Evolutionary conservation across 2,888 invertebrate species (phyloP), one percentile per base, ranked within the genome.

Genomic region (Euclidia mi): DNA sequence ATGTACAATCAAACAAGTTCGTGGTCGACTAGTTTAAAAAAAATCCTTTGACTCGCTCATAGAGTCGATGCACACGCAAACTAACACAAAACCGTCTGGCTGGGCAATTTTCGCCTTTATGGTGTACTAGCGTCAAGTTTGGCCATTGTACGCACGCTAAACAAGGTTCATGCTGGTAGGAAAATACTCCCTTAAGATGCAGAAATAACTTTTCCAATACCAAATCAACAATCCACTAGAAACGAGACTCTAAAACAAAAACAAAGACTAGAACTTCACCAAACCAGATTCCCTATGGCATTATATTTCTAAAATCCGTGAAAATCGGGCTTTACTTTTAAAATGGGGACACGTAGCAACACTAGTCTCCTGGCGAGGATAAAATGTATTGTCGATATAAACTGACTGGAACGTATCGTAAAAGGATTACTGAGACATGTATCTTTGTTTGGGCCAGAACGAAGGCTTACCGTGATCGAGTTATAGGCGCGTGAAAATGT

Each of bases 301-400:
- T 37, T 17, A 50, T 37, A 42, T 25, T 18, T 42, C 42, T 53
- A 42, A 44, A 65, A 51, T 35, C 29, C 0, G 28, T 49, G 25
- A 47, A 70, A 60, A 66, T 41, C 51, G 20, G 44, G 28, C 37
- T 20, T 41, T 46, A 11, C 42, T 47, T 9, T 17, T 25, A 41
- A 57, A 59, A 59, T 65, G 50, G 59, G 44, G 15, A 48, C 51
- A 40, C 45, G 50, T 44, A 46, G 59, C 42, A 41, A 61, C 49
- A 64, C 56, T 50, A 56, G 42, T 58, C 74, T 68, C 71, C 45
- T 60, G 69, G 52, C 59, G 67, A 40, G 59, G 60, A 75, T 76
- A 76, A 82, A 85, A 84, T 79, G 65, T 85, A 83, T 81, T 76
- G 79, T 69, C 76, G 74, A 76, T 78, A 78, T 78, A 80, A 84